These are phyloP conservation scores for Drosophila sordidula DNA, from an alignment of 2,888 invertebrate genomes.

Conservation along the genomic window DNA sequence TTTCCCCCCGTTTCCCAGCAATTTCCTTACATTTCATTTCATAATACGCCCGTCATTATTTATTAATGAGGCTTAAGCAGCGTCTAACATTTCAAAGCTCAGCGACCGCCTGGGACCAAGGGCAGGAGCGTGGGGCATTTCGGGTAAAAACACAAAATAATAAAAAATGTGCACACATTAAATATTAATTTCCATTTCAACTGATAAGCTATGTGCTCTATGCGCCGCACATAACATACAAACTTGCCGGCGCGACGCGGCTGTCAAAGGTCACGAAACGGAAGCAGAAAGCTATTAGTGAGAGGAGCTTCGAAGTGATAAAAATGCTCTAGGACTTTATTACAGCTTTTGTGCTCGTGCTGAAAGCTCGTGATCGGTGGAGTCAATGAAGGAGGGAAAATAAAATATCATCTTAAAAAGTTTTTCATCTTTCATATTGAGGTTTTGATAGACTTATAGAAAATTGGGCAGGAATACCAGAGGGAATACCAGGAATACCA, in stretches of 20 bases:
- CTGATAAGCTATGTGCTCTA: constrained; percentile 63
- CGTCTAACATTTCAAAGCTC: constrained; percentile 76
- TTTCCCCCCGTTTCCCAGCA: not conserved
- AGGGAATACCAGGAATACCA: too few relatives aligned
- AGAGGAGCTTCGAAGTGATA: not conserved
- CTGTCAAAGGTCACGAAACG: constrained; percentile 30
- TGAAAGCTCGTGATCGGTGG: too few relatives aligned
- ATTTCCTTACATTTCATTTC: constrained; percentile 27
- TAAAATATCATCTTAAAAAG: too few relatives aligned
- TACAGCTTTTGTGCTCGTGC: not conserved
- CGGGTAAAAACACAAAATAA: constrained; percentile 31
- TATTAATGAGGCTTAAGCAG: constrained; percentile 82
- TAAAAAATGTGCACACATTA: constrained; percentile 74
- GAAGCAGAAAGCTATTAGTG: constrained; percentile 16
- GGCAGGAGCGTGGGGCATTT: not conserved
- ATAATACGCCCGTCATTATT: constrained; percentile 69
- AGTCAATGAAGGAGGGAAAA: too few relatives aligned
- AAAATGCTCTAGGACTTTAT: not conserved
- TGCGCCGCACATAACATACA: constrained; percentile 13
- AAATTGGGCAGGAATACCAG: too few relatives aligned
- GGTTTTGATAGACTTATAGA: too few relatives aligned
- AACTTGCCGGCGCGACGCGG: constrained; percentile 3
- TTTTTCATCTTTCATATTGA: too few relatives aligned
- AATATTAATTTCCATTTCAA: constrained; percentile 80
- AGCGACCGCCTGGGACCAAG: constrained; percentile 15